Evolutionary conservation across 2,113 vertebrate species (phyloP).

Genomic region (Cebus imitator): DNA sequence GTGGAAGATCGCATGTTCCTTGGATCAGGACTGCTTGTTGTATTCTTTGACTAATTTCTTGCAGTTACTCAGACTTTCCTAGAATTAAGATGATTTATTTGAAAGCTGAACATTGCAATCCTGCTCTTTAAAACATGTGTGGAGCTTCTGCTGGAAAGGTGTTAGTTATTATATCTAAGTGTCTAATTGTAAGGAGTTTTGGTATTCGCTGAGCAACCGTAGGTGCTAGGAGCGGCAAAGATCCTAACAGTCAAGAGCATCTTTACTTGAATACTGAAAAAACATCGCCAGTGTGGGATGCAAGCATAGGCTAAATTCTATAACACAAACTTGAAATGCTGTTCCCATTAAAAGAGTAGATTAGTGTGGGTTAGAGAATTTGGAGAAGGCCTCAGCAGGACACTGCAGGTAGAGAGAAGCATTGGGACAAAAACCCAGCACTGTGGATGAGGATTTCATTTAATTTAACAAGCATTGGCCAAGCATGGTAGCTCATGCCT

Average conservation of each 20-base stretch:
- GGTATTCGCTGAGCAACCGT: not conserved
- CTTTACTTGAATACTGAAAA: not conserved
- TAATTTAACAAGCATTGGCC: not conserved
- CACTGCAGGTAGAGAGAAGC: not conserved
- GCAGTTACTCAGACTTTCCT: conserved; percentile 56
- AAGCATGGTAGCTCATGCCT: not conserved
- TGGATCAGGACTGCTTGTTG: conserved; percentile 31
- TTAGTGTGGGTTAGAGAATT: not conserved
- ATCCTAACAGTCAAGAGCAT: not conserved
- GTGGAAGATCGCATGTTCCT: conserved; percentile 30
- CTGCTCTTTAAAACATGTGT: not conserved
- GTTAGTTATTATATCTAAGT: not conserved
- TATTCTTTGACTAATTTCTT: conserved; percentile 53
- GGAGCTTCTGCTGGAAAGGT: conserved; percentile 28
- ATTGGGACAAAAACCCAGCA: not conserved
- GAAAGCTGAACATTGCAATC: conserved; percentile 36
- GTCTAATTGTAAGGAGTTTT: not conserved
- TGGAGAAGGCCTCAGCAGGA: not conserved
- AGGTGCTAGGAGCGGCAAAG: not conserved
- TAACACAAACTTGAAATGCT: not conserved
- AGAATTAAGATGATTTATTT: conserved; percentile 60
- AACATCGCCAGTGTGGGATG: not conserved
- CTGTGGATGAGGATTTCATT: not conserved
- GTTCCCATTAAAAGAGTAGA: not conserved
- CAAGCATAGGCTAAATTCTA: not conserved